phyloP scores from a whole-genome alignment of 2,797 vertebrate species.

The Lerista edwardsae region DNA sequence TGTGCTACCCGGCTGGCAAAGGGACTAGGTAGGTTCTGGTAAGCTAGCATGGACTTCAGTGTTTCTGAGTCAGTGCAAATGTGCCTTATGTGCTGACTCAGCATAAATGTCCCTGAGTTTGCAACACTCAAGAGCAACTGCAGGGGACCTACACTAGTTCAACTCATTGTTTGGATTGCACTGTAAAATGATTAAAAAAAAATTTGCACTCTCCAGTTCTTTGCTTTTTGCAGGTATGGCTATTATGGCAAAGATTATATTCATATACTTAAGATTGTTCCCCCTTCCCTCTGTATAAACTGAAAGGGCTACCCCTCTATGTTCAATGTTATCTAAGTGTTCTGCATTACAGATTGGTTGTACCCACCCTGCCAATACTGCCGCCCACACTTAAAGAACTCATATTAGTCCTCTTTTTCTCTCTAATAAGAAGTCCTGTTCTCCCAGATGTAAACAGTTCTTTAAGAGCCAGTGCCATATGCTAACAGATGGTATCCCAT shows the following conservation, averaged over 20 bases:
- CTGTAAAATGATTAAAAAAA: too few relatives aligned
- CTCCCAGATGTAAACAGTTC: constrained; percentile 65
- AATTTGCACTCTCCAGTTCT: background rate
- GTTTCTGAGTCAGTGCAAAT: too few relatives aligned
- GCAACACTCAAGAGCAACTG: too few relatives aligned
- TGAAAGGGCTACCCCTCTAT: background rate
- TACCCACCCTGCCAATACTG: constrained; percentile 58
- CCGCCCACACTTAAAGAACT: constrained; percentile 50
- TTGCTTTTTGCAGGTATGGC: background rate
- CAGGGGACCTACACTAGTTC: too few relatives aligned
- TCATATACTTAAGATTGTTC: background rate
- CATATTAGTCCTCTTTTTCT: constrained; percentile 54
- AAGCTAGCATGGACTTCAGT: too few relatives aligned
- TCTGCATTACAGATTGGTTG: constrained; percentile 46
- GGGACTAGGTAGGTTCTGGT: too few relatives aligned
- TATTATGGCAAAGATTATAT: background rate
- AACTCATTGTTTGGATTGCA: too few relatives aligned
- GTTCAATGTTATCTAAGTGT: constrained; percentile 44
- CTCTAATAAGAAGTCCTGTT: constrained; percentile 52
- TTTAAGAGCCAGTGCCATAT: constrained; percentile 60
- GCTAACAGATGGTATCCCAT: constrained; percentile 68
- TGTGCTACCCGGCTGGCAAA: too few relatives aligned
- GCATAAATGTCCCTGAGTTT: too few relatives aligned
- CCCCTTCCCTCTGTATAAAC: too few relatives aligned
- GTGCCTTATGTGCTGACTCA: too few relatives aligned